phyloP scores from a whole-genome alignment of 2,888 invertebrate genomes.

The Pristionchus exspectatus region DNA sequence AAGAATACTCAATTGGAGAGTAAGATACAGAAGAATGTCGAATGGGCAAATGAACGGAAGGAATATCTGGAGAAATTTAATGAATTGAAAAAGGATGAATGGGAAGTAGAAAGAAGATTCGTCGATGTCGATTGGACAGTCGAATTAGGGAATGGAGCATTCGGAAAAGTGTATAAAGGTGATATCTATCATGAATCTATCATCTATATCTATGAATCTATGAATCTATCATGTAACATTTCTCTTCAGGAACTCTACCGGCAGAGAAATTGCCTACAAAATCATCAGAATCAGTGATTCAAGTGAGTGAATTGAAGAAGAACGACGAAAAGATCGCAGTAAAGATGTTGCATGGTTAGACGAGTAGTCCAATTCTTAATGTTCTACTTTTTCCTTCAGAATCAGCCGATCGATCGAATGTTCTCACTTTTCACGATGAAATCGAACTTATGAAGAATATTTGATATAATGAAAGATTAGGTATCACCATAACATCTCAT shows the following conservation, averaged over 20 bases:
- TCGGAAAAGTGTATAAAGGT: slow-evolving; percentile 4
- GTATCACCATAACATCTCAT: background rate
- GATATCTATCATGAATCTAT: background rate
- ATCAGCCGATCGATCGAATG: slow-evolving; percentile 18
- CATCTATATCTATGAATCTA: too few species aligned
- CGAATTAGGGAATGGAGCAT: background rate
- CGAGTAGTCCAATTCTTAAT: background rate
- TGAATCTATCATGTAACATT: background rate
- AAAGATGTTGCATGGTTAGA: slow-evolving; percentile 1
- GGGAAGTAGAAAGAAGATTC: slow-evolving; percentile 4
- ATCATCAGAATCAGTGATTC: background rate
- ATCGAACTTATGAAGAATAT: slow-evolving; percentile 45
- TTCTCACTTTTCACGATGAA: slow-evolving; percentile 31
- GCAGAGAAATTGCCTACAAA: background rate
- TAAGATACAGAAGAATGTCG: background rate
- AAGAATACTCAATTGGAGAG: background rate
- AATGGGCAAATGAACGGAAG: background rate
- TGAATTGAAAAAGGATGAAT: background rate
- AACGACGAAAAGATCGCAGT: background rate
- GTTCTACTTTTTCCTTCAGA: background rate
- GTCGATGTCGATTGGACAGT: background rate
- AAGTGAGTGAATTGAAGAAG: slow-evolving; percentile 26
- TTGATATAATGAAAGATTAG: slow-evolving; percentile 47
- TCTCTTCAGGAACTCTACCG: background rate
- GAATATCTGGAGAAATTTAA: background rate